Conservation (phyloP, 2,113 vertebrate genomes). For the Mirza zaza region DNA sequence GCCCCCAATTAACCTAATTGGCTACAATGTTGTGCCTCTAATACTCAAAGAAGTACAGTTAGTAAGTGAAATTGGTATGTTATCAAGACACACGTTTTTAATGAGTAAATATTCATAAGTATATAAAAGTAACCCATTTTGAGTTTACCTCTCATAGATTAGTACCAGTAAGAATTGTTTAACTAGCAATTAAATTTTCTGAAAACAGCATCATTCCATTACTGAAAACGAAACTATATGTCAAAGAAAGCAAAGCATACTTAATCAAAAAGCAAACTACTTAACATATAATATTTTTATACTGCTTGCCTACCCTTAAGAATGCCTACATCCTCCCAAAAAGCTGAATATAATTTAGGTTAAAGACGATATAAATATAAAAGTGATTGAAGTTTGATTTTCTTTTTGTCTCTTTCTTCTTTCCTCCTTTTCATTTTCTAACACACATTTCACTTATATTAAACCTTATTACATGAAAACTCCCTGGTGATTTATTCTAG, state of each 20-base stretch:
- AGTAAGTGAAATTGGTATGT: not conserved
- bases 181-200: not conserved
- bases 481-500: not conserved
- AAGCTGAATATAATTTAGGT: not conserved
- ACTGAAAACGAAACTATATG: not conserved
- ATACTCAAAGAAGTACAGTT: not conserved
- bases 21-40: not conserved
- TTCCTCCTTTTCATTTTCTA: not conserved
- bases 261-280: not conserved
- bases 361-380: not conserved
- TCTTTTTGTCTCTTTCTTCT: not conserved
- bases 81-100: not conserved
- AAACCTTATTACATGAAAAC: not conserved
- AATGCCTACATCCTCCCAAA: not conserved
- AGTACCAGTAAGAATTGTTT: not conserved
- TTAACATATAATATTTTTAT: not conserved
- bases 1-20: not conserved
- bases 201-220: not conserved
- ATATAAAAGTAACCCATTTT: not conserved
- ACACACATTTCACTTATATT: not conserved
- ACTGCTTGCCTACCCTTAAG: not conserved
- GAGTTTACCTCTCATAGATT: not conserved
- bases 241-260: not conserved
- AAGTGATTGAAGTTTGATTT: not conserved
- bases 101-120: not conserved